Conservation (phyloP, 2,797 vertebrate species). For the Cossypha dichroa region DNA sequence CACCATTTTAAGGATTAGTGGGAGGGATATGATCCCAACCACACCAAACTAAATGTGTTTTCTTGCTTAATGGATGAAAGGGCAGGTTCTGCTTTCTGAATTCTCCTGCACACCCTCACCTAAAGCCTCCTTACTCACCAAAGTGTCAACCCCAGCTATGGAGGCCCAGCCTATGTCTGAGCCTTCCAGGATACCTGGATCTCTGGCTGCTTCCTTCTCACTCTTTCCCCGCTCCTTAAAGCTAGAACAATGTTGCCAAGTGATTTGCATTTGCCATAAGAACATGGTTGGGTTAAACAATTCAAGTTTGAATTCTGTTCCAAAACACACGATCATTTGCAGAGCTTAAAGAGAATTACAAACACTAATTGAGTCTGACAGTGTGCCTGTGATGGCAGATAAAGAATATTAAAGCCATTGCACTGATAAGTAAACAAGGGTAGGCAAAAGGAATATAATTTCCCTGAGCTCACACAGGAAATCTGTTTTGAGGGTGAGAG, state of each 20-base stretch:
- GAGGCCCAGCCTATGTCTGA: not conserved
- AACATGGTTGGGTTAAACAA: constrained; percentile 12
- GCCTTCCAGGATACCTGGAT: not conserved
- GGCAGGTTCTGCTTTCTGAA: not conserved
- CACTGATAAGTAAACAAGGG: constrained; percentile 29
- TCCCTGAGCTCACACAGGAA: not conserved
- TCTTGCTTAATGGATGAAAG: not conserved
- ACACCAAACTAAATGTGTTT: not conserved
- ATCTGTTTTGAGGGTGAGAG: not conserved
- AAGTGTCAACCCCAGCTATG: not conserved
- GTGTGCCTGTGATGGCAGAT: not conserved
- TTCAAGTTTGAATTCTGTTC: constrained; percentile 32
- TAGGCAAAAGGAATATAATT: constrained; percentile 24
- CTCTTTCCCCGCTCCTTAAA: not conserved
- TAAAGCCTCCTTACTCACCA: not conserved
- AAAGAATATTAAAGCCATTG: constrained; percentile 45
- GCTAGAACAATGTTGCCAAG: not conserved
- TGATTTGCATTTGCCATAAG: not conserved
- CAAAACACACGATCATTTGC: constrained; percentile 28
- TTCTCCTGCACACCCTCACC: not conserved
- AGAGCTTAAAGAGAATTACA: constrained; percentile 48
- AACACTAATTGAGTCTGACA: constrained; percentile 43
- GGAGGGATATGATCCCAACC: not conserved
- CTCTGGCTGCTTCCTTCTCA: not conserved
- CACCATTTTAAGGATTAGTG: not conserved